Evolutionary conservation across 2,888 invertebrate species (phyloP), one percentile per base, ranked within the genome.

Genomic region (Synergus itoensis): DNA sequence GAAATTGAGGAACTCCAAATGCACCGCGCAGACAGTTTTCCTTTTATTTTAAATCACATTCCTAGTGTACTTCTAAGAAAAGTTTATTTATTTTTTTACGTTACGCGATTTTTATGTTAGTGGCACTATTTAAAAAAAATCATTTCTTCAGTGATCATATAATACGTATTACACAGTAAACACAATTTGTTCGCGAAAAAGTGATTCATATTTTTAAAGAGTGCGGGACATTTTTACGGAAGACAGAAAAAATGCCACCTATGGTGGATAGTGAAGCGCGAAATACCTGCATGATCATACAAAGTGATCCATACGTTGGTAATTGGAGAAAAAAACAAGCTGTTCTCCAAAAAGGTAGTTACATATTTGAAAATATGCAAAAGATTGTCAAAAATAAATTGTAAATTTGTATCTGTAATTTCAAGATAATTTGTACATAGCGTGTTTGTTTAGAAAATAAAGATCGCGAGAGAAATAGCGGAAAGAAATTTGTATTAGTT

Each of bases 1-100:
- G 64, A 84, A 87, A 85, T 82, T 81, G 82, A 83, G 80, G 81
- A 82, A 79, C 43, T 41, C 45, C n/a, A 77, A 69, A 14, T 77
- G 64, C 62, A 80, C 63, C 77, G 28, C 75, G 63, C 53, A 3
- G 5, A n/a, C 14, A 69, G 28, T 43, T 45, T 18, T 40, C 4
- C 16, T 53, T 28, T 73, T 64, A n/a, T 62, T 62, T 9, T 28
- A 28, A 28, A 28, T 0, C 18, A n/a, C 9, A 4, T 41, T 41
- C 11, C 11, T 16, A 5, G 7, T n/a, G 7, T 28, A 28, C 28
- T n/a, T 40, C 11, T 11, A 0, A n/a, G 36, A 36, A 41, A n/a
- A n/a, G 11, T 65, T 43, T 65, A 43, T 65, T 65, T 41, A 2
- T 41, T 41, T n/a, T 36, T 63, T 8, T 12, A 16, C 12, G 36